Conservation (phyloP, 2,797 vertebrate genomes). For the Notamacropus eugenii region DNA sequence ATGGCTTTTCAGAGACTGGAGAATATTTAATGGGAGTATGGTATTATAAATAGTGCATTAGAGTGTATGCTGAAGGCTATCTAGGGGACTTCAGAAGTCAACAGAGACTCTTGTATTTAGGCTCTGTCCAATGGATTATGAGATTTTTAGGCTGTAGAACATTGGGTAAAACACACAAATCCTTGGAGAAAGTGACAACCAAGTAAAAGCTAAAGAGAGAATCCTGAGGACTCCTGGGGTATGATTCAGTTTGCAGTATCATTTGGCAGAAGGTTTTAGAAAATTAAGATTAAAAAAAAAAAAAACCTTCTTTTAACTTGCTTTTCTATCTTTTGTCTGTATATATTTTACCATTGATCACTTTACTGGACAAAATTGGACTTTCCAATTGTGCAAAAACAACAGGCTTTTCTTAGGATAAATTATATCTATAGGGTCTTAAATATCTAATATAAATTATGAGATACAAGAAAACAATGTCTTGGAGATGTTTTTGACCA, state of each 20-base stretch:
- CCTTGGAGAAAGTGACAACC: not conserved
- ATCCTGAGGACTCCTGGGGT: not conserved
- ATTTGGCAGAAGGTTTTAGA: not conserved
- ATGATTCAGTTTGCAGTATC: not conserved
- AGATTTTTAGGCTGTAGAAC: no score
- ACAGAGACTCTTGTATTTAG: not conserved
- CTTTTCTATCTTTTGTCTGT: no score
- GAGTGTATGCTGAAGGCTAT: not conserved
- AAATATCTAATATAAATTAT: no score
- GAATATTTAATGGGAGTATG: not conserved
- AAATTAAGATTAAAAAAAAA: not conserved
- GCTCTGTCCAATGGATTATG: no score
- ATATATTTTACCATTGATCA: no score
- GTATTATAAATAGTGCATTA: not conserved
- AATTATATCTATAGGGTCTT: no score
- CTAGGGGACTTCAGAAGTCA: not conserved
- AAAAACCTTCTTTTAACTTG: no score
- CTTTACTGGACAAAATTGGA: no score
- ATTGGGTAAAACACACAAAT: not conserved
- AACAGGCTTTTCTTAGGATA: no score
- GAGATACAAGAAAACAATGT: no score
- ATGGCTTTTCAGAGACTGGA: not conserved
- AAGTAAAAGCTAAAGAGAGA: not conserved
- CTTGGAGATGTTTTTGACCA: no score
- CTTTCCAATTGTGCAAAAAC: no score